These are phyloP conservation scores for Gymnoscopelus microlampas DNA, from an alignment of 2,797 vertebrate species.

Conservation along the genomic window DNA sequence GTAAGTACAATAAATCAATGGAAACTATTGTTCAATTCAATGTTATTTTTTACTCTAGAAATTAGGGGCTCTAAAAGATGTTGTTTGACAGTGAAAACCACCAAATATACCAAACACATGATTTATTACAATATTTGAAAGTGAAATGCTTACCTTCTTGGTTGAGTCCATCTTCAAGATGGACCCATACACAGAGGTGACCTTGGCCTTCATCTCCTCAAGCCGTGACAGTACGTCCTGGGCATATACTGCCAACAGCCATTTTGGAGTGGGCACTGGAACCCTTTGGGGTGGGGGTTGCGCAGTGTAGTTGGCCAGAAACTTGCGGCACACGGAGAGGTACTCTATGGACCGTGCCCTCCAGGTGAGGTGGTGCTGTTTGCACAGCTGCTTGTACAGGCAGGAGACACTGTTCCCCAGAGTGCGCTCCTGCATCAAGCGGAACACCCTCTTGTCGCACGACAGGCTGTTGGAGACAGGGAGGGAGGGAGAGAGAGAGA, in stretches of 20 bases:
- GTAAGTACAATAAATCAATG: too few species aligned
- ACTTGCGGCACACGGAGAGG: too few species aligned
- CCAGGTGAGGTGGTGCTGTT: slow-evolving; percentile 15
- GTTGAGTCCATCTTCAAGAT: slow-evolving; percentile 34
- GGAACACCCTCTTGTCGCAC: background rate
- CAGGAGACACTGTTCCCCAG: slow-evolving; percentile 11
- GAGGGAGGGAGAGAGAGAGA: too few species aligned
- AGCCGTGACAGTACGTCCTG: slow-evolving; percentile 10
- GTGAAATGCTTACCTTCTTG: slow-evolving; percentile 22
- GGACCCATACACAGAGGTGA: slow-evolving; percentile 6
- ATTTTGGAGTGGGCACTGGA: background rate
- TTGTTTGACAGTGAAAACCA: too few species aligned
- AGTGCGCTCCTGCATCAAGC: slow-evolving; percentile 11
- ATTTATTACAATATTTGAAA: background rate
- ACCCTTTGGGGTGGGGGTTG: too few species aligned
- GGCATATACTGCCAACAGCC: slow-evolving; percentile 23
- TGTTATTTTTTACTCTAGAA: too few species aligned
- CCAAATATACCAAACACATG: background rate
- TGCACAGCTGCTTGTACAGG: background rate
- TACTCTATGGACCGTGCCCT: background rate
- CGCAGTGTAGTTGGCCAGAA: too few species aligned
- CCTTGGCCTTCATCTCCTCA: slow-evolving; percentile 19
- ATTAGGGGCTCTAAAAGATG: too few species aligned
- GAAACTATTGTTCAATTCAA: too few species aligned
- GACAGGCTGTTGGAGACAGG: slow-evolving; percentile 10